Evolutionary conservation across 1,140 invertebrate genomes (phyloP).

Genomic region (Zaprionus ghesquierei): DNA sequence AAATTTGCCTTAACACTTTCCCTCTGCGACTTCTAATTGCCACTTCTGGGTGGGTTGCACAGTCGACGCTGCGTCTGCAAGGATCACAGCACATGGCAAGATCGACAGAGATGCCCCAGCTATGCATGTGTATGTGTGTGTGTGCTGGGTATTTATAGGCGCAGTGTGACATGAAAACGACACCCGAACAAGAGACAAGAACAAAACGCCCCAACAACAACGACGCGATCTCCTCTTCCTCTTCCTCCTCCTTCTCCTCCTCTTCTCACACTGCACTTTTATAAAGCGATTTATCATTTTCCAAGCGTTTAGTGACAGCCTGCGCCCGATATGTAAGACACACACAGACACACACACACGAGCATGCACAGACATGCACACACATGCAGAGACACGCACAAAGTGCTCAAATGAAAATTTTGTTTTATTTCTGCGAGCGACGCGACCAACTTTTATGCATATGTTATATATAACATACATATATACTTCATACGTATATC

Average conservation of each 20-base stretch:
- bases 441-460: constrained; percentile 8
- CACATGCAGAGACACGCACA: background rate
- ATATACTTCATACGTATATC: constrained; percentile 17
- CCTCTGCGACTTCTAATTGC: constrained; percentile 70
- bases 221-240: constrained; percentile 21
- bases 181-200: constrained; percentile 21
- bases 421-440: constrained; percentile 43
- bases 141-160: constrained; percentile 44
- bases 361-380: background rate
- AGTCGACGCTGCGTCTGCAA: constrained; percentile 70
- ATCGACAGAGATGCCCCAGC: background rate
- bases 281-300: constrained; percentile 82
- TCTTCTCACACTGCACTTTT: constrained; percentile 72
- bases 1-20: constrained; percentile 51
- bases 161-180: constrained; percentile 53
- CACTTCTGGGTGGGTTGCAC: constrained; percentile 65
- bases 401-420: constrained; percentile 39
- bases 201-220: constrained; percentile 29
- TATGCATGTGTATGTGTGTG: background rate
- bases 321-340: constrained; percentile 65
- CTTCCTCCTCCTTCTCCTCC: background rate
- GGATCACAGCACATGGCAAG: constrained; percentile 50
- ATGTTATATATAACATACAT: constrained; percentile 18
- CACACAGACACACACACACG: constrained; percentile 4
- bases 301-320: constrained; percentile 74